Percentiles rank a stretch among this genome's conserved stretches.
Evolutionary conservation across 2,888 invertebrate genomes (phyloP).

Genomic region (Syrista parreyssii): DNA sequence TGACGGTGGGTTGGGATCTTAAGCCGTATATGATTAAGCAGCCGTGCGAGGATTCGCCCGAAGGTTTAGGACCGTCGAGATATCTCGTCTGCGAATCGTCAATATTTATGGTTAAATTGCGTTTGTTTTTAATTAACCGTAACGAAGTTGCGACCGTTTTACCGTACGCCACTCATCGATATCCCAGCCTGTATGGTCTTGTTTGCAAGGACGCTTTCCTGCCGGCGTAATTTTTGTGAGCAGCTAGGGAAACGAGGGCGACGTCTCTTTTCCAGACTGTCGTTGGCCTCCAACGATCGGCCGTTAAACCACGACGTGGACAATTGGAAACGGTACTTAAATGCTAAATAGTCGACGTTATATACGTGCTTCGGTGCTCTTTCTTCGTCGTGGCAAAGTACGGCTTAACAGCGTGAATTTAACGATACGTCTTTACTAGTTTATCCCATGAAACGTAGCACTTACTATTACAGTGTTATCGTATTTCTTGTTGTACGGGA

Average conservation of each 20-base stretch:
- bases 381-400: constrained; percentile 12
- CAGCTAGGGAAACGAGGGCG: not conserved
- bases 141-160: not conserved
- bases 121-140: not conserved
- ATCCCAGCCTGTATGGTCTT: too few relatives aligned
- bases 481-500: not conserved
- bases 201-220: not conserved
- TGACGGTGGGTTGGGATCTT: not conserved
- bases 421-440: constrained; percentile 29
- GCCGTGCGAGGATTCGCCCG: not conserved
- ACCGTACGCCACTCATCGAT: not conserved
- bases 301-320: constrained; percentile 14
- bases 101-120: not conserved
- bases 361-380: constrained; percentile 10
- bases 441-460: not conserved
- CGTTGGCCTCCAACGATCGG: not conserved
- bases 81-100: not conserved
- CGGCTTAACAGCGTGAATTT: constrained; percentile 28
- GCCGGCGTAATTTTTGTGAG: not conserved
- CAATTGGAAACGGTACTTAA: constrained; percentile 21
- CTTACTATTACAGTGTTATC: not conserved
- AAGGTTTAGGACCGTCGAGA: not conserved
- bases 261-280: not conserved
- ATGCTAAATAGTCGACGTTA: constrained; percentile 19
- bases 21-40: not conserved